phyloP scores from a whole-genome alignment of 2,888 invertebrate genomes.

The Hermaeophaga mercurialis region DNA sequence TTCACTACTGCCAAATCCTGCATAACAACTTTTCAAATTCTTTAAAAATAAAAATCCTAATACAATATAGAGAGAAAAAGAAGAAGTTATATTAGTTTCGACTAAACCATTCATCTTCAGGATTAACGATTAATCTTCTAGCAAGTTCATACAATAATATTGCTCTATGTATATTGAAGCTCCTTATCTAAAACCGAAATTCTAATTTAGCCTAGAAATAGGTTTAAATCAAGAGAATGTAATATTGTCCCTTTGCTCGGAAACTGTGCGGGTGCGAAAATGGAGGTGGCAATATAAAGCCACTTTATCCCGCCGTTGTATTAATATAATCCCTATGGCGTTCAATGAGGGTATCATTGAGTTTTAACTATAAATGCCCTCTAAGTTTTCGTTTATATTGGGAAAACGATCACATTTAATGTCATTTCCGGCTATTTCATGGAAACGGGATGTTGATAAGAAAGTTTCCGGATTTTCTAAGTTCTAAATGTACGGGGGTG shows the following conservation, averaged over 20 bases:
- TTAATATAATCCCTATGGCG: constrained; percentile 17
- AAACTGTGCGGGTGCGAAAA: constrained; percentile 2
- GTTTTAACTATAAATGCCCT: constrained; percentile 28
- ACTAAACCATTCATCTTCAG: no score
- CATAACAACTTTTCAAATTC: no score
- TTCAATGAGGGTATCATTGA: constrained; percentile 21
- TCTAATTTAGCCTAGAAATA: constrained; percentile 2
- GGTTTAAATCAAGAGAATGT: constrained; percentile 26
- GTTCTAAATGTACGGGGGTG: background rate
- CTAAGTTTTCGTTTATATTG: constrained; percentile 28
- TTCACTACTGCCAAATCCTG: no score
- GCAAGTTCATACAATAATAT: no score
- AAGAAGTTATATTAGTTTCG: no score
- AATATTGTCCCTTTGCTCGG: constrained; percentile 26
- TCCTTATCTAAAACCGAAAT: constrained; percentile 5
- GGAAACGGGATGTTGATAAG: constrained; percentile 30
- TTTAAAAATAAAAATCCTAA: no score
- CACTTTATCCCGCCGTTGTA: background rate
- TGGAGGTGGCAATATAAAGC: constrained; percentile 2
- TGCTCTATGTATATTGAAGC: no score
- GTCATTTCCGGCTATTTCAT: constrained; percentile 30
- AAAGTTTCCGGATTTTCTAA: constrained; percentile 1
- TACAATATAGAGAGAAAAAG: no score
- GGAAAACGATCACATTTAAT: constrained; percentile 25
- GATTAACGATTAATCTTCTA: no score